Evolutionary conservation across 2,113 vertebrate species (phyloP).

Genomic region (Rhagologus leucostigma): DNA sequence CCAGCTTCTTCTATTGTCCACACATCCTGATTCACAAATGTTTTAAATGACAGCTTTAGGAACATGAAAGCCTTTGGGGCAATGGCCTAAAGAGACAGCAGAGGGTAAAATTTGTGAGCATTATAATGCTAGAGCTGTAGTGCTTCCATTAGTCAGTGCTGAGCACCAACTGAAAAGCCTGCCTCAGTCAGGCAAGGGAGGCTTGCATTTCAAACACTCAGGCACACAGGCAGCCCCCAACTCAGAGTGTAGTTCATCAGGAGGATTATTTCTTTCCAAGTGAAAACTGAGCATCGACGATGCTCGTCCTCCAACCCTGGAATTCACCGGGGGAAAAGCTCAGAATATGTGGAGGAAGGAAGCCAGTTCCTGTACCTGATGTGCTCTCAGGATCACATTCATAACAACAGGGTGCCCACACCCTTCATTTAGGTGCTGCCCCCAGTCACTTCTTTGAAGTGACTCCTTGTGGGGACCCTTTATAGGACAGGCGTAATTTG

Average conservation of each 20-base stretch:
- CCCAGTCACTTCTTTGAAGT: background rate
- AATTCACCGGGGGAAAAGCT: background rate
- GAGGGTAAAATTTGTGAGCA: conserved; percentile 57
- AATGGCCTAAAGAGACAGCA: conserved; percentile 59
- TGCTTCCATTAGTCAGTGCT: conserved; percentile 37
- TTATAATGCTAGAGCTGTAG: conserved; percentile 46
- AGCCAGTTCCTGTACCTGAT: background rate
- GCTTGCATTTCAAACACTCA: background rate
- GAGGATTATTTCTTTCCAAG: conserved; percentile 10
- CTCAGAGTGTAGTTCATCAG: background rate
- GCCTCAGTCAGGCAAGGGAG: background rate
- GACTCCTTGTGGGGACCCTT: background rate
- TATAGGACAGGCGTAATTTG: background rate
- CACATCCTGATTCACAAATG: conserved; percentile 65
- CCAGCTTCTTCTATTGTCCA: conserved; percentile 63
- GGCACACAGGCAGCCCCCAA: background rate
- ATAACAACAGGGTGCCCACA: background rate
- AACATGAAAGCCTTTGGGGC: conserved; percentile 62
- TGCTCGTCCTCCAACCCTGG: background rate
- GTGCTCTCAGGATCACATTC: background rate
- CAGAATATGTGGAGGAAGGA: background rate
- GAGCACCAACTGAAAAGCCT: conserved; percentile 49
- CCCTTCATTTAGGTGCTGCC: background rate
- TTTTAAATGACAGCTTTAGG: conserved; percentile 66
- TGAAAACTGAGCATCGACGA: background rate